A percentile compares a stretch with the other conserved stretches of the same genome.
Conservation (phyloP, 2,113 vertebrate genomes). For the Neopipo cinnamomea region DNA sequence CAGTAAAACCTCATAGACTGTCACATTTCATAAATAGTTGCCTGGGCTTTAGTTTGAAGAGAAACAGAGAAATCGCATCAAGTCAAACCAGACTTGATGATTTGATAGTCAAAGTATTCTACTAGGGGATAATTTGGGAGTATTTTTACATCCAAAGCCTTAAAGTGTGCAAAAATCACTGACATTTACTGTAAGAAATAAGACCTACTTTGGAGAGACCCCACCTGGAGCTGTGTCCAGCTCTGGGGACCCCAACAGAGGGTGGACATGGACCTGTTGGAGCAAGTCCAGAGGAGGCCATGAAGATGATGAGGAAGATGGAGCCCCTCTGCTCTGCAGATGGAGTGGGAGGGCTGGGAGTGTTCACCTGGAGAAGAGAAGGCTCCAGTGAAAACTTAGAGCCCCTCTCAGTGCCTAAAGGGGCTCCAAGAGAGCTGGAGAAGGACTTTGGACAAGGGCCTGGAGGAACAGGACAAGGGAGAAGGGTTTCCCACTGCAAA, state of each 20-base stretch:
- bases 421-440: neutral
- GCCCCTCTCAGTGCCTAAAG: fast-evolving
- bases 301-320: neutral
- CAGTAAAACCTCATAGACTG: neutral
- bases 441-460: neutral
- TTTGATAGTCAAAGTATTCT: neutral
- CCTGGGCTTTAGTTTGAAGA: neutral
- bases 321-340: neutral
- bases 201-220: neutral
- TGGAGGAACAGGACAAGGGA: neutral
- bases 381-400: neutral
- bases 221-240: neutral
- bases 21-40: neutral
- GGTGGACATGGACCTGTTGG: neutral
- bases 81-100: fast-evolving
- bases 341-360: neutral
- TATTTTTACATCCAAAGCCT: neutral
- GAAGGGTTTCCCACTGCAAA: neutral
- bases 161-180: neutral
- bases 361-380: neutral
- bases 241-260: neutral
- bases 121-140: neutral
- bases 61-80: neutral
- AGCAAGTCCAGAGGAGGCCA: neutral
- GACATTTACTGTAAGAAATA: neutral